Percentiles rank a stretch among this genome's conserved stretches.
These are phyloP conservation scores for Struthio camelus DNA, from an alignment of 2,113 vertebrate genomes.

Conservation along the genomic window DNA sequence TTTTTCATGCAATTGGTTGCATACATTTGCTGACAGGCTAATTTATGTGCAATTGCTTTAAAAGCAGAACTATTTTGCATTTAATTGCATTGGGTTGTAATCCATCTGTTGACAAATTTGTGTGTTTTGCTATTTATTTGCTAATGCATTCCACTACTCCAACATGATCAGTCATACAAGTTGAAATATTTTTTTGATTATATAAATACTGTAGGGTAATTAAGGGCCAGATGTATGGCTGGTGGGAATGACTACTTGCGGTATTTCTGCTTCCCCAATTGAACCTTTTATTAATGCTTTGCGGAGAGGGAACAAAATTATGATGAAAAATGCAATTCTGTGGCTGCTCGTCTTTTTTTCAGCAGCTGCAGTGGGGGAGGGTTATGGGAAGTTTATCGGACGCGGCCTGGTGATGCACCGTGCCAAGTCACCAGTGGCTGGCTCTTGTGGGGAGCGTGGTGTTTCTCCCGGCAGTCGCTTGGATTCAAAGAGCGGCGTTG, in stretches of 20 bases:
- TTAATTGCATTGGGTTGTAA: conserved; percentile 73
- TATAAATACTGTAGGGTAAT: conserved; percentile 68
- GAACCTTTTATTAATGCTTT: conserved; percentile 55
- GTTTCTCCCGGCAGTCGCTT: background rate
- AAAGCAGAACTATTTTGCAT: conserved; percentile 74
- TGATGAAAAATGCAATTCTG: conserved; percentile 30
- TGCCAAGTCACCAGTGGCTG: background rate
- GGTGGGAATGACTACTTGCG: conserved; percentile 1
- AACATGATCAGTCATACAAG: conserved; percentile 62
- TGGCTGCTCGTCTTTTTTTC: background rate
- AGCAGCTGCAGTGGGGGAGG: conserved; percentile 13
- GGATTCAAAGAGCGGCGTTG: background rate
- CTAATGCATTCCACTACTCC: conserved; percentile 58
- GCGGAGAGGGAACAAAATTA: conserved; percentile 27
- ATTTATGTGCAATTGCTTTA: conserved; percentile 74
- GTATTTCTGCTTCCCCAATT: background rate
- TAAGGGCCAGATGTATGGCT: conserved; percentile 67
- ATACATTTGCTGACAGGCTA: conserved; percentile 74
- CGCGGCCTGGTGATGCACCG: background rate
- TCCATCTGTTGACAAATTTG: conserved; percentile 75
- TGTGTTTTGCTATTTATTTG: conserved; percentile 74
- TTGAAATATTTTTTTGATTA: conserved; percentile 67
- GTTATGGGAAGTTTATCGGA: background rate
- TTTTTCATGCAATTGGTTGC: conserved; percentile 72
- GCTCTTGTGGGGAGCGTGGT: background rate